Percentiles rank a stretch among this genome's conserved stretches.
Conservation (phyloP, 2,113 vertebrate species). For the Benitochromis conjunctus region DNA sequence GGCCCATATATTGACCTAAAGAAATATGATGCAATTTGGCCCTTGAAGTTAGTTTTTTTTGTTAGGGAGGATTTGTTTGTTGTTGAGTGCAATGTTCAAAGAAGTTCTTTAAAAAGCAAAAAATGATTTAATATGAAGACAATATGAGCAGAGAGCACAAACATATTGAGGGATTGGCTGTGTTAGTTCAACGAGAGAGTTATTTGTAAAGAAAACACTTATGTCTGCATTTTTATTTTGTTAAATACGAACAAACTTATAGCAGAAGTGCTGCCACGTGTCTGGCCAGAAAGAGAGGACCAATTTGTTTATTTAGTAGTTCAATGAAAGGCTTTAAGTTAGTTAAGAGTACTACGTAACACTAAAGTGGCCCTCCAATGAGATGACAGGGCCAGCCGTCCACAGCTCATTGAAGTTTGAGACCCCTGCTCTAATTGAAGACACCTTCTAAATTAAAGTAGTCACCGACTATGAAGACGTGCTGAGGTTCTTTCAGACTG, state of each 20-base stretch:
- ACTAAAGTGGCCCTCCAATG: background rate
- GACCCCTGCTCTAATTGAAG: slow-evolving; percentile 15
- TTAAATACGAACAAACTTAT: no score
- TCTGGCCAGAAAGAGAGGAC: background rate
- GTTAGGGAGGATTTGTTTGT: background rate
- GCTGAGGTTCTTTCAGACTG: background rate
- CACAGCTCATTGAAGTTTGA: background rate
- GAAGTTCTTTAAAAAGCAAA: background rate
- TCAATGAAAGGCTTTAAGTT: background rate
- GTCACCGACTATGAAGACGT: background rate
- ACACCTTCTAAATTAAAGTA: slow-evolving; percentile 2
- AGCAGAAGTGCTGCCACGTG: no score
- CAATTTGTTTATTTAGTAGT: background rate
- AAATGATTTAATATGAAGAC: background rate
- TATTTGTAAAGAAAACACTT: no score
- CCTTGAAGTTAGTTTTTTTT: background rate
- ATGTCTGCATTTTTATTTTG: no score
- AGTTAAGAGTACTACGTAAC: background rate
- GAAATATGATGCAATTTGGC: background rate
- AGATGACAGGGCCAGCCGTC: background rate
- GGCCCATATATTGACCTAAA: background rate
- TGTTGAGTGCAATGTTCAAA: background rate
- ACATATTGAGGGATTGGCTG: background rate
- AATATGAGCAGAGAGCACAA: background rate
- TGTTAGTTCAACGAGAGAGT: background rate